Conservation (phyloP, 2,113 vertebrate genomes). For the Nematolebias whitei region DNA sequence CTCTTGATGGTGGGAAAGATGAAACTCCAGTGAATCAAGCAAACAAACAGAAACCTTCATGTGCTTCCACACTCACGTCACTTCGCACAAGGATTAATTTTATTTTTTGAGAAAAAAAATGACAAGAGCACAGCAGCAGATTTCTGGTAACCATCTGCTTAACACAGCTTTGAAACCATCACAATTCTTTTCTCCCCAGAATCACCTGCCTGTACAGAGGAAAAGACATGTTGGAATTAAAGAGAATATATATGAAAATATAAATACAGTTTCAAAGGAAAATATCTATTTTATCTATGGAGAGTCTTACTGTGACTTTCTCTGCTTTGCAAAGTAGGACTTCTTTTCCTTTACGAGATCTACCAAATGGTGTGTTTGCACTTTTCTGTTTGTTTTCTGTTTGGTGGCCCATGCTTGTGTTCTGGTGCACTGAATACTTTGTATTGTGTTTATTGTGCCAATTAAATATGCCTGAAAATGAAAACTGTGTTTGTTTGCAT, state of each 20-base stretch:
- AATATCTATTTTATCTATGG: conserved; percentile 81
- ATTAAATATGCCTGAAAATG: conserved; percentile 80
- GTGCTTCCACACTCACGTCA: conserved; percentile 5
- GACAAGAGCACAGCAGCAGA: conserved; percentile 19
- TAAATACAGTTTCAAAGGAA: conserved; percentile 78
- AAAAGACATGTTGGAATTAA: conserved; percentile 63
- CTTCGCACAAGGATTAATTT: conserved; percentile 6
- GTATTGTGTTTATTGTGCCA: conserved; percentile 85
- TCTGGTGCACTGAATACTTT: conserved; percentile 82
- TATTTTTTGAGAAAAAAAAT: neutral
- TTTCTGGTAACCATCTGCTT: conserved; percentile 12
- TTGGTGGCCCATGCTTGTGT: conserved; percentile 79
- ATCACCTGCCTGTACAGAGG: conserved; percentile 71
- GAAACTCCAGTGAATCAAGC: conserved; percentile 42
- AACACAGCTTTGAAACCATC: conserved; percentile 24
- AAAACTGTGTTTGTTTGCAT: neutral
- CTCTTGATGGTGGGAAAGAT: conserved; percentile 39
- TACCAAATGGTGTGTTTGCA: conserved; percentile 81
- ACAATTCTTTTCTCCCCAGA: conserved; percentile 36
- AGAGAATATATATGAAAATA: conserved; percentile 81
- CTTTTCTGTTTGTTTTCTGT: conserved; percentile 76
- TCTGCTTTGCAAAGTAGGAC: conserved; percentile 78
- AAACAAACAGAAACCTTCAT: neutral
- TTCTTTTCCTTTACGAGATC: conserved; percentile 68
- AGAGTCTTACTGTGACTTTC: conserved; percentile 70